phyloP scores from a whole-genome alignment of 2,888 invertebrate species.

The Nasonia oneida region DNA sequence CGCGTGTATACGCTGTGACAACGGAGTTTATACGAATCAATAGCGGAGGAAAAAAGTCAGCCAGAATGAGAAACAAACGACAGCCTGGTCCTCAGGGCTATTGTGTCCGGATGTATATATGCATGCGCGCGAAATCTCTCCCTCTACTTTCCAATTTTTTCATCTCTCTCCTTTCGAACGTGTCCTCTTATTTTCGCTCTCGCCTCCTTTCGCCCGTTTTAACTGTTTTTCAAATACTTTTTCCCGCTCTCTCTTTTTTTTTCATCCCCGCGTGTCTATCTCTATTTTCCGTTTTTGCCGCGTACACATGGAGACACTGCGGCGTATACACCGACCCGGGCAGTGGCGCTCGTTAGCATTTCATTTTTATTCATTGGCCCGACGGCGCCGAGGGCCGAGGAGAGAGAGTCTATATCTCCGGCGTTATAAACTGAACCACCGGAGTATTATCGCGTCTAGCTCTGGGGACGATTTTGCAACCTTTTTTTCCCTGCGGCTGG shows the following conservation, averaged over 20 bases:
- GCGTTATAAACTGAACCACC: constrained; percentile 49
- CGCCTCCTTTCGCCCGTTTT: background rate
- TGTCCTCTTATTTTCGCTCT: constrained; percentile 23
- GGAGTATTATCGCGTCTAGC: constrained; percentile 54
- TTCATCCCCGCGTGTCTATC: background rate
- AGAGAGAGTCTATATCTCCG: background rate
- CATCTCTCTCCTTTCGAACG: constrained; percentile 7
- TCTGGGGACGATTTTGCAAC: constrained; percentile 46
- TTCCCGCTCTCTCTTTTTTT: background rate
- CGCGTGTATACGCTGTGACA: background rate
- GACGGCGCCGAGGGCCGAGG: constrained; percentile 53
- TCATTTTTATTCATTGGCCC: constrained; percentile 74
- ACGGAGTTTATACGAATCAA: constrained; percentile 32
- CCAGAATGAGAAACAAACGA: constrained; percentile 39
- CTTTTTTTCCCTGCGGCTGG: constrained; percentile 15
- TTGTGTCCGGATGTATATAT: constrained; percentile 11
- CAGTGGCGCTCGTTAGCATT: constrained; percentile 71
- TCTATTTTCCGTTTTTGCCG: background rate
- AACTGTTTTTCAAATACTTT: constrained; percentile 33
- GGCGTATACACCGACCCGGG: background rate
- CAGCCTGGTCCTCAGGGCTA: background rate
- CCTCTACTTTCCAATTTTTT: background rate
- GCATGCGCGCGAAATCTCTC: constrained; percentile 28
- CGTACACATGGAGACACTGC: background rate
- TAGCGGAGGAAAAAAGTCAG: too few species aligned